Percentiles rank a stretch among this genome's conserved stretches.
phyloP scores from a whole-genome alignment of 2,797 vertebrate genomes.

The Eremophila alpestris region DNA sequence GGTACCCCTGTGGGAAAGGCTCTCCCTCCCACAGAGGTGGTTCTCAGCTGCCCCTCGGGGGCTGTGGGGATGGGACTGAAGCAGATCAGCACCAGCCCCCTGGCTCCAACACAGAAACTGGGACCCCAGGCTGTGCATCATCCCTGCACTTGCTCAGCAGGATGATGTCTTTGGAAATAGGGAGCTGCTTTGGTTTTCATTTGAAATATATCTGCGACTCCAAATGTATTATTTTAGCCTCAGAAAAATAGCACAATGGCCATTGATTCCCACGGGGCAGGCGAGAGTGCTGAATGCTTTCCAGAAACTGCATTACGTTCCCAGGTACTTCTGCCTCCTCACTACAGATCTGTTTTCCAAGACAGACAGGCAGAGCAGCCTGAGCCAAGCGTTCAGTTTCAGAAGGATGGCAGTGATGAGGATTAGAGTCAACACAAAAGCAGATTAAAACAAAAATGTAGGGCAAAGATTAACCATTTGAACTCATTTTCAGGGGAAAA shows the following conservation, averaged over 20 bases:
- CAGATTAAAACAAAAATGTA: slow-evolving; percentile 61
- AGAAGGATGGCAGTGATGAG: background rate
- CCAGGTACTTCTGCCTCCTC: background rate
- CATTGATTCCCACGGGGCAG: background rate
- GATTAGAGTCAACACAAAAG: slow-evolving; percentile 46
- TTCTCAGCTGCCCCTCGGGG: background rate
- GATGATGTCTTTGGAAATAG: background rate
- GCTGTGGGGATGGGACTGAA: rapidly evolving
- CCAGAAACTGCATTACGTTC: background rate
- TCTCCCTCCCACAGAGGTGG: background rate
- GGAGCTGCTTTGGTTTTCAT: background rate
- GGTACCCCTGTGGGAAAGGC: background rate
- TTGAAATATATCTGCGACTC: background rate
- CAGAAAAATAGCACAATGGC: background rate
- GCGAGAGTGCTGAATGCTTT: background rate
- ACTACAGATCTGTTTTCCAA: background rate
- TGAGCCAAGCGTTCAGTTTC: background rate
- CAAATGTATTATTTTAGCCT: background rate
- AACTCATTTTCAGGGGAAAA: background rate
- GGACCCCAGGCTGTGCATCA: background rate
- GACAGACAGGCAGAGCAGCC: slow-evolving; percentile 17
- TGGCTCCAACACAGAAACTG: background rate
- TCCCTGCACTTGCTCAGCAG: background rate
- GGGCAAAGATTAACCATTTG: slow-evolving; percentile 55
- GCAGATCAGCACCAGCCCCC: background rate